Base-by-base conservation (phyloP, 2,113 vertebrate genomes). In the Chrysochloris asiatica region DNA sequence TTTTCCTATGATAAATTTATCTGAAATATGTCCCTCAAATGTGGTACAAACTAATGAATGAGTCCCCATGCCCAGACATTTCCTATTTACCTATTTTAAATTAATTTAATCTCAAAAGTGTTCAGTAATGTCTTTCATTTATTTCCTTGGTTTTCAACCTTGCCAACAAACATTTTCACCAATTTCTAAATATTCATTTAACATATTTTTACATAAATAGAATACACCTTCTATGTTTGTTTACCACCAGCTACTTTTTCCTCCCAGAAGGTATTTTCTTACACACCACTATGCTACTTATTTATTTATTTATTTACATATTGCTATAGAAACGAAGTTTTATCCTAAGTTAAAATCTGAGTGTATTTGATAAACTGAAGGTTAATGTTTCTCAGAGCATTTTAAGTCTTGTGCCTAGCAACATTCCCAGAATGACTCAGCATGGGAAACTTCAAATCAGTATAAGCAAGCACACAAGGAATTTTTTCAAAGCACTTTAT, bases 361-460 rank as follows among this genome's bases (percentile, higher is more conserved):
- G 45, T 78, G 67, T 43, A 5, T 65, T 52, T 69, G 30, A 73
- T 69, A 19, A 75, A n/a, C 38, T 89, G 21, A 30, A 73, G 24
- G 17, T 87, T 61, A 86, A 65, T 79, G 30, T 91, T 91, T 89
- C 92, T 71, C 56, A 85, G 78, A 93, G 85, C 38, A 45, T 84
- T 84, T 4, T 69, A 78, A 81, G 38, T 43, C 43, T 8, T n/a
- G 67, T 33, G 52, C 69, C 72, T 63, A 56, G 63, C 3, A 0
- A 30, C 43, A 59, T 89, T 96, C 67, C 76, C 88, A 36, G 56
- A 36, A 50, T 94, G 93, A 94, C 83, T 89, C 75, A 91, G 85
- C 92, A 69, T 83, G 90, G 75, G 90, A 96, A 95, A 72, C 41
- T 78, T 72, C 36, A 86, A 84, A 52, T 82, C 45, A 1, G 4